Conservation (phyloP, 2,113 vertebrate genomes). For the Neogobius melanostomus region DNA sequence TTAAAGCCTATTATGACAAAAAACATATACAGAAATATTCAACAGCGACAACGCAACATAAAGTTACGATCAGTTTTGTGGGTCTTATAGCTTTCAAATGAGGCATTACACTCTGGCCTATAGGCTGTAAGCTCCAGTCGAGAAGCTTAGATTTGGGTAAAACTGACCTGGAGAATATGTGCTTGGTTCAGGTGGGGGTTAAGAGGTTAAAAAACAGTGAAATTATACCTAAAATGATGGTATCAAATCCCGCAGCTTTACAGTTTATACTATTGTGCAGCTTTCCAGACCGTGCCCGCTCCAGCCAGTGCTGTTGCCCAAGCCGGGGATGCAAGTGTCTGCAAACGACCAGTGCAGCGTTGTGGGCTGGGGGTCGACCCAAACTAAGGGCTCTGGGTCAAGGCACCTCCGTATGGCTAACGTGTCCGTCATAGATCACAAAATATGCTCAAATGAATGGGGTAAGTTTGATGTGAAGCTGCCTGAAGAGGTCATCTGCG, state of each 20-base stretch:
- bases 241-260: background rate
- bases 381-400: accelerated
- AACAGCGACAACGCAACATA: too few relatives aligned
- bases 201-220: too few relatives aligned
- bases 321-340: background rate
- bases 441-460: constrained; percentile 37
- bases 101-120: too few relatives aligned
- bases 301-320: constrained; percentile 19
- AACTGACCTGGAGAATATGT: too few relatives aligned
- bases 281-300: constrained; percentile 43
- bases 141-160: too few relatives aligned
- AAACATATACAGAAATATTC: too few relatives aligned
- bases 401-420: constrained; percentile 29
- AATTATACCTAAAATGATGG: too few relatives aligned
- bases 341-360: constrained; percentile 39
- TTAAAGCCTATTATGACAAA: too few relatives aligned
- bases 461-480: background rate
- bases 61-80: too few relatives aligned
- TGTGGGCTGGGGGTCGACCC: constrained; percentile 57
- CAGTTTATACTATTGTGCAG: constrained; percentile 21
- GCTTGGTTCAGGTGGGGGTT: too few relatives aligned
- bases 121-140: too few relatives aligned
- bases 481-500: constrained; percentile 44
- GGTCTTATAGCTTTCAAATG: too few relatives aligned
- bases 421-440: constrained; percentile 24